phyloP scores from a whole-genome alignment of 2,888 invertebrate genomes.

The Eremobia ochroleuca region DNA sequence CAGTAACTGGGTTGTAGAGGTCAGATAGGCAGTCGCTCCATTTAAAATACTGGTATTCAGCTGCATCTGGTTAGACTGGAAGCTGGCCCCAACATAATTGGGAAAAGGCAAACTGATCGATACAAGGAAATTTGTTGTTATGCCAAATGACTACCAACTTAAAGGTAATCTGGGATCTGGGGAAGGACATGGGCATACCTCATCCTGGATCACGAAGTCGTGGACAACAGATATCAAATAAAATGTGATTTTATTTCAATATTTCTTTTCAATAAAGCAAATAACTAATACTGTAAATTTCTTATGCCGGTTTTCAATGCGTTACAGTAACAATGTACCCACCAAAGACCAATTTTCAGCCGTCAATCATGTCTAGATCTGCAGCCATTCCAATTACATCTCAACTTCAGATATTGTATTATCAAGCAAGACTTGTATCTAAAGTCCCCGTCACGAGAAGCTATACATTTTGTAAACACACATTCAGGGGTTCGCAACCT shows the following conservation, averaged over 20 bases:
- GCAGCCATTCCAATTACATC: slow-evolving; percentile 51
- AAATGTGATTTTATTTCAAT: background rate
- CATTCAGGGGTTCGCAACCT: too few relatives aligned
- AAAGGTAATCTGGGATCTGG: background rate
- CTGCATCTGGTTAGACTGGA: too few relatives aligned
- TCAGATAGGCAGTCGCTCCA: too few relatives aligned
- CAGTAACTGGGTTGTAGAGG: too few relatives aligned
- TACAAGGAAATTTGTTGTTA: background rate
- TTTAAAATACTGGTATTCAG: too few relatives aligned
- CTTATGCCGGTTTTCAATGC: background rate
- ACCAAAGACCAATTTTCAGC: slow-evolving; percentile 38
- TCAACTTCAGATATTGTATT: slow-evolving; percentile 38
- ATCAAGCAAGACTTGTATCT: slow-evolving; percentile 8
- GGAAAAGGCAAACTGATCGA: too few relatives aligned
- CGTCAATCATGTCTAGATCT: slow-evolving; percentile 43
- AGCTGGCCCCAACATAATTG: too few relatives aligned
- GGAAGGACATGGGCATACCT: too few relatives aligned
- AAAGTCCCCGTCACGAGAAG: too few relatives aligned
- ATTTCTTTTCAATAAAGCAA: background rate
- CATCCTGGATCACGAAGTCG: background rate
- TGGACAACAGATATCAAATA: background rate
- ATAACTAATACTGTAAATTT: background rate
- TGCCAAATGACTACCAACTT: background rate
- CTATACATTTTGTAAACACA: too few relatives aligned
- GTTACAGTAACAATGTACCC: background rate